A percentile compares a stretch with the other conserved stretches of the same genome.
Evolutionary conservation across 2,888 invertebrate genomes (phyloP).

Genomic region (Falcaria lacertinaria): DNA sequence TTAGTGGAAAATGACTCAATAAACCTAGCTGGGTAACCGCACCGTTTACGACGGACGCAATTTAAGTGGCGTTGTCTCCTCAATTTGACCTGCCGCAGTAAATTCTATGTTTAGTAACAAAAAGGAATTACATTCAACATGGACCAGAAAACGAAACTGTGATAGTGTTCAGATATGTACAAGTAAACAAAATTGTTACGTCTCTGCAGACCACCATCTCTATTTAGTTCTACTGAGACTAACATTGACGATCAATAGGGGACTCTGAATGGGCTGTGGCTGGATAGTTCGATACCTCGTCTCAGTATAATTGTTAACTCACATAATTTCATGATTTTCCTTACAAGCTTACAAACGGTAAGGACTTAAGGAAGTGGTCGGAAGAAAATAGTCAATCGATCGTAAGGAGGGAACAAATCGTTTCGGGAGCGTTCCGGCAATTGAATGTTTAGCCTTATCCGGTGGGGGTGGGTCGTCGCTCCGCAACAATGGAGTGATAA

Average conservation of each 20-base stretch:
- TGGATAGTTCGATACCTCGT: no score
- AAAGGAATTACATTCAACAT: neutral
- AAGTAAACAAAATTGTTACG: no score
- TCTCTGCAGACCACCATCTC: no score
- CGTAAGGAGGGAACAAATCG: conserved; percentile 67
- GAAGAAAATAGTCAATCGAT: conserved; percentile 64
- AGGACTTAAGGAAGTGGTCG: conserved; percentile 18
- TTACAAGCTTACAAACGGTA: neutral
- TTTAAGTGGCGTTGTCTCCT: conserved; percentile 55
- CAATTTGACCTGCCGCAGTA: conserved; percentile 32
- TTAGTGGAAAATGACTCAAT: conserved; percentile 68
- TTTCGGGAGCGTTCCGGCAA: conserved; percentile 71
- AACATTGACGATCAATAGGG: no score
- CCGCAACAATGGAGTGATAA: conserved; percentile 76
- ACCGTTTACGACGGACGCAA: conserved; percentile 55
- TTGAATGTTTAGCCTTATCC: conserved; percentile 77
- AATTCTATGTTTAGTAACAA: conserved; percentile 4
- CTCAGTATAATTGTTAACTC: no score
- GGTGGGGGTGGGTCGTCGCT: conserved; percentile 67
- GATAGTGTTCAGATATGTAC: neutral
- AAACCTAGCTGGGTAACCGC: conserved; percentile 69
- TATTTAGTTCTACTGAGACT: no score
- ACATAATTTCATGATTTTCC: neutral
- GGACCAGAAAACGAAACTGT: neutral
- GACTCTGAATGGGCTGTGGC: no score